Base-by-base conservation (phyloP, 2,888 invertebrate species). In the Rhingia campestris region DNA sequence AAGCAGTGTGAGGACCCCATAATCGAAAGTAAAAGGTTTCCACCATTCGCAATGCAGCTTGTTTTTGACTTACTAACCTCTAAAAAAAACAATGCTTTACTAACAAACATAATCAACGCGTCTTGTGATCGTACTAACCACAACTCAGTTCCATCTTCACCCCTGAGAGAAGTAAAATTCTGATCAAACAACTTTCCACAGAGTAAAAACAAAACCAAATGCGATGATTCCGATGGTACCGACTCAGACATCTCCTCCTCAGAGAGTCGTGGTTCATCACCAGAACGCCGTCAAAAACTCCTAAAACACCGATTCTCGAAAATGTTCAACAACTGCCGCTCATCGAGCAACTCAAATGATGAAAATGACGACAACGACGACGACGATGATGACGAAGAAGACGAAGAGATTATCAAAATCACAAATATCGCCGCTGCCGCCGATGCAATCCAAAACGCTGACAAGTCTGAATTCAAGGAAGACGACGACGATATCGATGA, bases 191-290 rank as follows among this genome's bases (percentile, higher is more conserved):
- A 39, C 47, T 22, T 56, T 69, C 32, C 58, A 51, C 84, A 84
- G 84, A 59, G 53, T 12, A 54, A 75, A 33, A 58, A 56, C n/a
- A 70, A 70, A 77, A 35, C 14, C 37, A 86, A 86, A 67, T 47
- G 70, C 30, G 81, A 82, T 32, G 86, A 86, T 80, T 86, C 86
- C 22, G 88, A 90, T 53, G 90, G 89, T 35, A 89, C 90, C 59
- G 91, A 91, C 85, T 89, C 91, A 32, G 90, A 91, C 81, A 88
- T 89, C 47, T 90, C 90, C 14, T 88, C 88, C 3, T 89, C 89
- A 2, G 90, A 91, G 72, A 91, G 90, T 4, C 89, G 88, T 67
- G 88, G 88, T 54, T 89, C 89, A 5, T 88, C 89, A 9, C 88
- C 90, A 10, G 88, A 88, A 22, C 86, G 70, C 12, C 67, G 84